These are phyloP conservation scores for Ciconia nigra DNA, from an alignment of 2,797 vertebrate genomes.

Conservation along the genomic window DNA sequence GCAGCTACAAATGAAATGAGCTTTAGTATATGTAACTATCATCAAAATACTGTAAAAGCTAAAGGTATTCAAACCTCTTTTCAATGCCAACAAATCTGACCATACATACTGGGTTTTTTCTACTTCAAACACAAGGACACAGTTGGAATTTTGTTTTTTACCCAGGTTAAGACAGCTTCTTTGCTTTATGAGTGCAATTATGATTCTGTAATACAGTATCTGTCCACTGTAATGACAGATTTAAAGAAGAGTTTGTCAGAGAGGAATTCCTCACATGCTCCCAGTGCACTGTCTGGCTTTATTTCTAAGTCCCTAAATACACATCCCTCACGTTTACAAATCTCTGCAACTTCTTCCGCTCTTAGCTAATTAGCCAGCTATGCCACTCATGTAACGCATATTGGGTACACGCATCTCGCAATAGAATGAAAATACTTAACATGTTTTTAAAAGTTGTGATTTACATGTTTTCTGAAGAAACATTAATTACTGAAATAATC, in stretches of 20 bases:
- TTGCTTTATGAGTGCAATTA: not conserved
- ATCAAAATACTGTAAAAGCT: not conserved
- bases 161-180: not conserved
- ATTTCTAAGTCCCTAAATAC: not conserved
- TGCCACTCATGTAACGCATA: not conserved
- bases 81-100: not conserved
- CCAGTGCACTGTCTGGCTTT: not conserved
- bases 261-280: not conserved
- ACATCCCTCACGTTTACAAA: not conserved
- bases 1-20: not conserved
- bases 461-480: not conserved
- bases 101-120: fast-evolving
- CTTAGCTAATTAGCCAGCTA: not conserved
- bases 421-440: not conserved
- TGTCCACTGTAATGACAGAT: not conserved
- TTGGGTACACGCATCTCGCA: not conserved
- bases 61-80: not conserved
- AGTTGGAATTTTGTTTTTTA: not conserved
- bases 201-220: not conserved
- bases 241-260: not conserved
- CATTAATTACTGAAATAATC: not conserved
- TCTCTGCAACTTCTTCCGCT: not conserved
- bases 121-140: not conserved
- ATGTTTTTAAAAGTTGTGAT: not conserved
- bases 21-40: not conserved